phyloP scores from a whole-genome alignment of 64 coral and sea anemone species.

The Montipora sp. region DNA sequence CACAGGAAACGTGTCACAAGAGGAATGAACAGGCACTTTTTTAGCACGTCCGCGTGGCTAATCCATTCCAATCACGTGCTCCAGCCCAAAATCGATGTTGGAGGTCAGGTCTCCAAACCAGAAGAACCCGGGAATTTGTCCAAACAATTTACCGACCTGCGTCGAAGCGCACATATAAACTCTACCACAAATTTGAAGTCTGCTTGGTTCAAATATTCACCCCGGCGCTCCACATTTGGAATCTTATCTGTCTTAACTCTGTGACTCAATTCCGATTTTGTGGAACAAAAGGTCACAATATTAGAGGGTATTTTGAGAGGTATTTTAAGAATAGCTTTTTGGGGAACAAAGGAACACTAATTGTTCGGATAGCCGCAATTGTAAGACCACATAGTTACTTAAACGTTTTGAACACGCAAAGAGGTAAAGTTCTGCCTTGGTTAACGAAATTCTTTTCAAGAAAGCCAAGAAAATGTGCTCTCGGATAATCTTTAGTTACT shows the following conservation, averaged over 20 bases:
- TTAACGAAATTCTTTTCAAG: neutral
- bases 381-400: neutral
- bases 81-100: neutral
- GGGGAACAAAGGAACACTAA: neutral
- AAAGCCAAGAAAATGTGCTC: neutral
- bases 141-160: neutral
- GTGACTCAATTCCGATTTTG: neutral
- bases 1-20: neutral
- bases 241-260: neutral
- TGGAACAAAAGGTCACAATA: slow-evolving; percentile 19
- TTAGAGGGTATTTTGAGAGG: too few species aligned
- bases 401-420: neutral
- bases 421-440: neutral
- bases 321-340: neutral
- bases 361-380: slow-evolving; percentile 15
- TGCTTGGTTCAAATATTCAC: too few species aligned
- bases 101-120: neutral
- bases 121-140: neutral
- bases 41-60: neutral
- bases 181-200: too few species aligned
- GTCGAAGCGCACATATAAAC: too few species aligned
- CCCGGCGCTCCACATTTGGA: neutral
- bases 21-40: neutral
- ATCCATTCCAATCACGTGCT: neutral
- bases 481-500: neutral